phyloP scores from a whole-genome alignment of 2,113 vertebrate genomes.

The Merops nubicus region DNA sequence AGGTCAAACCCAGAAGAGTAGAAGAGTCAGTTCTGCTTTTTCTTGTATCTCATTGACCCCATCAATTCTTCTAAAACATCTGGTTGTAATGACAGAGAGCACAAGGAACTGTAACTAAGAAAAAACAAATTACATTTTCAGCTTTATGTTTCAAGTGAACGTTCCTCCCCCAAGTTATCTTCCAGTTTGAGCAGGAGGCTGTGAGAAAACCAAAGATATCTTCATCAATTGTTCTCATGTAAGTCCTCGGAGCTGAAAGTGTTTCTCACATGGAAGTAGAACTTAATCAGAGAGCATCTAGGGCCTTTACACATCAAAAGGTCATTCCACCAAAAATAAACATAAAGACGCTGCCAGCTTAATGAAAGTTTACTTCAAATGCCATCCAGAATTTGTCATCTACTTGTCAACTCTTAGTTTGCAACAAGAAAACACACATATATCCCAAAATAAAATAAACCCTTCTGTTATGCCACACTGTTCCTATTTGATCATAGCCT shows the following conservation, averaged over 20 bases:
- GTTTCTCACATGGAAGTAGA: constrained; percentile 6
- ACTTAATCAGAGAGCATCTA: constrained; percentile 26
- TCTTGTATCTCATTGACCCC: background rate
- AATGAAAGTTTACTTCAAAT: constrained; percentile 48
- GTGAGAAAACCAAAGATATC: background rate
- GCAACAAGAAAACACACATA: background rate
- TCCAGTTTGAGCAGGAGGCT: background rate
- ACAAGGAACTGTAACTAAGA: background rate
- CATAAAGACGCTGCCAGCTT: constrained; percentile 39
- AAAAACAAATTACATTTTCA: background rate
- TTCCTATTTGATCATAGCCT: background rate
- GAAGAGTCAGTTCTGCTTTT: background rate
- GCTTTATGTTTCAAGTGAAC: background rate
- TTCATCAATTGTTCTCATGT: background rate
- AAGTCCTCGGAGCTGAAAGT: background rate
- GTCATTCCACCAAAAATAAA: constrained; percentile 69
- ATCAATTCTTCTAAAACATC: background rate
- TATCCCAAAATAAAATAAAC: background rate
- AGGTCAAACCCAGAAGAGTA: background rate
- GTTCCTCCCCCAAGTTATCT: background rate
- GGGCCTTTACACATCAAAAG: constrained; percentile 35
- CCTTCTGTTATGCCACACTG: background rate
- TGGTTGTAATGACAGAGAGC: background rate
- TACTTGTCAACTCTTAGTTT: constrained; percentile 36
- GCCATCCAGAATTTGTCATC: constrained; percentile 59